Evolutionary conservation across 2,113 vertebrate genomes (phyloP).

Genomic region (Protobothrops mucrosquamatus): DNA sequence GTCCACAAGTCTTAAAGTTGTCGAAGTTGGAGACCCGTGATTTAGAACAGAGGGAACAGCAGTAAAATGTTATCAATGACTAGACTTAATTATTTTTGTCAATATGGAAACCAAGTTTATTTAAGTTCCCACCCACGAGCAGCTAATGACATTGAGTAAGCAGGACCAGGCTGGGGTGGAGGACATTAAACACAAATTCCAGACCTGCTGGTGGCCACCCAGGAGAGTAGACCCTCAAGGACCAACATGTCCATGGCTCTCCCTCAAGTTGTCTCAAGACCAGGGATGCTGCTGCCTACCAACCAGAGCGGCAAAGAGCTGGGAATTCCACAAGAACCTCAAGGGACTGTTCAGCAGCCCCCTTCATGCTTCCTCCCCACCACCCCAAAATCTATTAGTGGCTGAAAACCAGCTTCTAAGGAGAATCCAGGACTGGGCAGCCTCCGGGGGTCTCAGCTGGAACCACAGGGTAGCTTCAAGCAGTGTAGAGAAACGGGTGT

Average conservation of each 20-base stretch:
- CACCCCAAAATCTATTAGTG: no score
- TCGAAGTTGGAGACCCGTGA: background rate
- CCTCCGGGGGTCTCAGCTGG: background rate
- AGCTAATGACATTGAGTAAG: background rate
- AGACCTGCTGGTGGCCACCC: background rate
- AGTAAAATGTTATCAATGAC: background rate
- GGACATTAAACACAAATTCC: no score
- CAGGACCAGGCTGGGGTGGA: background rate
- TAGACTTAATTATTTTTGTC: background rate
- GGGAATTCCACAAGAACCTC: background rate
- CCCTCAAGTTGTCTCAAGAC: background rate
- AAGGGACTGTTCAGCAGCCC: background rate
- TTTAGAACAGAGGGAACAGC: background rate
- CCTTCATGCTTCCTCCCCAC: background rate
- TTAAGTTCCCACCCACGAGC: background rate
- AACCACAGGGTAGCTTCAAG: background rate
- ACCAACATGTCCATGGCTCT: background rate
- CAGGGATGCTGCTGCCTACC: background rate
- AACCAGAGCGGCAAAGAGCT: background rate
- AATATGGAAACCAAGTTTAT: background rate
- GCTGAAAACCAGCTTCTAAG: background rate
- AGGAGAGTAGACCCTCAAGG: background rate
- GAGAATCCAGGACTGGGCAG: background rate
- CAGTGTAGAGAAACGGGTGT: background rate
- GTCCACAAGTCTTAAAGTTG: background rate